phyloP scores from a whole-genome alignment of 2,113 vertebrate genomes.

The Phyllopteryx taeniolatus region DNA sequence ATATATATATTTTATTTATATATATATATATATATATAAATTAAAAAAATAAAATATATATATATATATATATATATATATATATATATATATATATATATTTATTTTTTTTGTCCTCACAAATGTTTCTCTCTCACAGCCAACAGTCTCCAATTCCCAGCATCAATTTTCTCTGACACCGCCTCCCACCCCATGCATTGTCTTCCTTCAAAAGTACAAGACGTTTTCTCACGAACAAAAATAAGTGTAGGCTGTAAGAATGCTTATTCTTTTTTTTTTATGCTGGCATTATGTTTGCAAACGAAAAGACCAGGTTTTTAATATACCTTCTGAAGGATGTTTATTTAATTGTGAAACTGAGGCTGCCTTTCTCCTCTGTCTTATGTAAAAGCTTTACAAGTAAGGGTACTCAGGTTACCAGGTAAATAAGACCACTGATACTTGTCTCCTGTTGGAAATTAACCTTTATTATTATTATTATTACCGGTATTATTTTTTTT shows the following conservation, averaged over 20 bases:
- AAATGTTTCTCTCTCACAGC: constrained; percentile 19
- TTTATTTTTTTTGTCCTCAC: constrained; percentile 11
- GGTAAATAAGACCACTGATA: neutral
- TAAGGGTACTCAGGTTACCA: neutral
- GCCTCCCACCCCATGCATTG: neutral
- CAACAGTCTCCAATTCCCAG: constrained; percentile 4
- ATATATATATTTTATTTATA: too few species aligned
- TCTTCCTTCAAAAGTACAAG: neutral
- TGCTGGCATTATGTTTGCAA: neutral
- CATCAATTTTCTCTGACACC: constrained; percentile 2
- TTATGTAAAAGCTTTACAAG: neutral
- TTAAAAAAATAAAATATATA: too few species aligned
- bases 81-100: too few species aligned
- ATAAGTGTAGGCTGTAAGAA: neutral
- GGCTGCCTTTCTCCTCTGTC: neutral
- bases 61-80: neutral
- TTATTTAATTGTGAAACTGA: neutral
- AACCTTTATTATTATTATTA: neutral
- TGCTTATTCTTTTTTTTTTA: neutral
- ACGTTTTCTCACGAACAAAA: neutral
- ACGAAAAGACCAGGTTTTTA: neutral
- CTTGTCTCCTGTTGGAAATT: neutral
- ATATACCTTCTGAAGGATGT: neutral
- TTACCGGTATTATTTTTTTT: too few species aligned
- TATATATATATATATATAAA: too few species aligned